A percentile compares a stretch with the other conserved stretches of the same genome.
Conservation (phyloP, 2,797 vertebrate genomes). For the Buceros bicornis region DNA sequence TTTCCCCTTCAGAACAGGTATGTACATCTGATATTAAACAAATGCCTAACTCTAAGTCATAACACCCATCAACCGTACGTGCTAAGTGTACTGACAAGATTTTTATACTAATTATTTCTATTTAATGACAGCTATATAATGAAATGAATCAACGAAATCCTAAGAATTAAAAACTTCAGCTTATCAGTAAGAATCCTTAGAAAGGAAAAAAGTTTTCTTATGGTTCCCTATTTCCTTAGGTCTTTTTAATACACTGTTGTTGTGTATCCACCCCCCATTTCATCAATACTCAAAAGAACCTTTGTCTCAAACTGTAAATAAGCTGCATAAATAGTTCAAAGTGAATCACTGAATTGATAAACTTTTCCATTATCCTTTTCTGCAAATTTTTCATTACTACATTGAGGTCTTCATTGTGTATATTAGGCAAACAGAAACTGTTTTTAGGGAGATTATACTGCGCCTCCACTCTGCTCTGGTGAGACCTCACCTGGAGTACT, state of each 20-base stretch:
- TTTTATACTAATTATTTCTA: background rate
- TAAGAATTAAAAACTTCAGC: background rate
- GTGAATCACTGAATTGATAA: background rate
- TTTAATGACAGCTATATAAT: background rate
- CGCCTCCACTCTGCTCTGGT: accelerated
- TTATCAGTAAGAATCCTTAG: background rate
- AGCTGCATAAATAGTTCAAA: background rate
- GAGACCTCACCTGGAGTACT: background rate
- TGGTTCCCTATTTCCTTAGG: background rate
- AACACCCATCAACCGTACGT: background rate
- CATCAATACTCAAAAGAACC: background rate
- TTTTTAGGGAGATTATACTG: background rate
- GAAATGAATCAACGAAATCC: background rate
- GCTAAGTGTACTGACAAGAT: background rate
- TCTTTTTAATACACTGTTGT: background rate
- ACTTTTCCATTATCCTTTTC: background rate
- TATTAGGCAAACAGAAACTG: background rate
- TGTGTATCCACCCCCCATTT: background rate
- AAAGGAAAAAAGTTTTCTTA: background rate
- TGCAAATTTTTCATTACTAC: background rate
- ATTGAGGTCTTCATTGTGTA: background rate
- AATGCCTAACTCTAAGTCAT: background rate
- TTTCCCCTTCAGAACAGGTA: background rate
- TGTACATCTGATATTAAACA: background rate
- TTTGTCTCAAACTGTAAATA: background rate